Evolutionary conservation across 2,797 vertebrate genomes (phyloP).

Genomic region (Siniperca scherzeri): DNA sequence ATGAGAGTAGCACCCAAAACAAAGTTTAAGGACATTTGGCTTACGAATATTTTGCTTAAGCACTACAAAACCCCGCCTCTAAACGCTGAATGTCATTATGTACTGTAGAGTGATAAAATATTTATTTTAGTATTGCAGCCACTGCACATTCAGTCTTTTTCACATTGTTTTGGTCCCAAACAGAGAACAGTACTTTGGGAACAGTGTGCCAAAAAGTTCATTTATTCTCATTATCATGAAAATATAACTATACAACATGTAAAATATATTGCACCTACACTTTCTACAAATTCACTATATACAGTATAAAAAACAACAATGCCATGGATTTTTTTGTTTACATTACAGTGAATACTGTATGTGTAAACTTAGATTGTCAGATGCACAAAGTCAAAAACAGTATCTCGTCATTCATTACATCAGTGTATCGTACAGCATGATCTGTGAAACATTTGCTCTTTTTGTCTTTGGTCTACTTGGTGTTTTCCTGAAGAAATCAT

Average conservation of each 20-base stretch:
- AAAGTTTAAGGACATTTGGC: not conserved
- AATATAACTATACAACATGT: conserved; percentile 46
- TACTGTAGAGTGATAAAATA: conserved; percentile 11
- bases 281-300: conserved; percentile 63
- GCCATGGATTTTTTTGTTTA: conserved; percentile 5
- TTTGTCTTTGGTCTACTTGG: conserved; percentile 2
- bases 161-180: conserved; percentile 22
- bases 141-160: conserved; percentile 6
- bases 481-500: not conserved
- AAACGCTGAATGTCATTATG: not conserved
- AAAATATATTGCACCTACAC: conserved; percentile 51
- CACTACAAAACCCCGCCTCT: not conserved
- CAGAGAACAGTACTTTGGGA: conserved; percentile 6
- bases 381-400: conserved; percentile 21
- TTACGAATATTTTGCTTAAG: not conserved
- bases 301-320: conserved; percentile 67
- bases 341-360: conserved; percentile 35
- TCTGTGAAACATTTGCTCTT: conserved; percentile 31
- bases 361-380: conserved; percentile 41
- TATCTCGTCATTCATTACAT: conserved; percentile 18
- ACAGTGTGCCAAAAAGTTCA: conserved; percentile 28
- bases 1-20: not conserved
- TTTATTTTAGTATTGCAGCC: conserved; percentile 26
- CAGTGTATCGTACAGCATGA: conserved; percentile 9
- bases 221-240: conserved; percentile 42